Evolutionary conservation across 2,797 vertebrate species (phyloP).

Genomic region (Epinephelus awoara): DNA sequence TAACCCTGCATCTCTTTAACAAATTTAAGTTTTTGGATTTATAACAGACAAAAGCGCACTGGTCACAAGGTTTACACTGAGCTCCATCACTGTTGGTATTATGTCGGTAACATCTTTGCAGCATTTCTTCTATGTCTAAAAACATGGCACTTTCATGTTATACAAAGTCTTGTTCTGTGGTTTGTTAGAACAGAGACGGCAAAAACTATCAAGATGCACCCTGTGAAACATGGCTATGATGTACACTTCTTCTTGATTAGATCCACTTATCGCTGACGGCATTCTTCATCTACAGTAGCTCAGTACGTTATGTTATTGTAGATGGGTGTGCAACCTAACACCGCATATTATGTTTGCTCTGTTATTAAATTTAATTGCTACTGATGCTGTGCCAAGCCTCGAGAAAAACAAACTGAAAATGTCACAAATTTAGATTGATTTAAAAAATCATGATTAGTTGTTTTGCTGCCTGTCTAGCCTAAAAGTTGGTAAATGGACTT

Average conservation of each 20-base stretch:
- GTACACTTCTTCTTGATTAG: constrained; percentile 14
- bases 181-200: neutral
- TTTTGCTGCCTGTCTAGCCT: neutral
- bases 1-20: neutral
- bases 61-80: neutral
- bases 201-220: neutral
- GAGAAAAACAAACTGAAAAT: neutral
- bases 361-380: neutral
- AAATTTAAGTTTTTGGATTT: too few species aligned
- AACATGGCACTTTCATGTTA: neutral
- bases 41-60: too few species aligned
- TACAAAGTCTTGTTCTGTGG: neutral
- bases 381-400: neutral
- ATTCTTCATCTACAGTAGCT: neutral
- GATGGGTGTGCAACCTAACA: neutral
- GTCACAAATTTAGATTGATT: neutral
- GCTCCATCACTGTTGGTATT: neutral
- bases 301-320: constrained; percentile 2
- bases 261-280: constrained; percentile 3
- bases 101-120: neutral
- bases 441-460: neutral
- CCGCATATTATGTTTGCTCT: neutral
- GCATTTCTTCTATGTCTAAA: neutral
- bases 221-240: neutral
- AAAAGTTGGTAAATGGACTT: constrained; percentile 29